Base-by-base conservation (phyloP, 1,140 invertebrate genomes). In the Drosophila grimshawi region DNA sequence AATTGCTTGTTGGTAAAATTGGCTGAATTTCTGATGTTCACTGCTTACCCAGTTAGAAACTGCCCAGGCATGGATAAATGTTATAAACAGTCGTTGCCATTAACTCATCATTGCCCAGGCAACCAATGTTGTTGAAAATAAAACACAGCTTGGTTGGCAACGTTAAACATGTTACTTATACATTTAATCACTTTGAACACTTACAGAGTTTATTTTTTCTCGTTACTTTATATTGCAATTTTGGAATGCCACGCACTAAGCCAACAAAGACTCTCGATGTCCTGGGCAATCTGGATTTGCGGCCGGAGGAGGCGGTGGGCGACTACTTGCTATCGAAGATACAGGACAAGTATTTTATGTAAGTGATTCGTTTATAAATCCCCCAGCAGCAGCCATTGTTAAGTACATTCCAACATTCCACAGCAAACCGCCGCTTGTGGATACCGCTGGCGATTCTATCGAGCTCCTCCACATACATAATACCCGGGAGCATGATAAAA, bases 261-360 rank as follows among this genome's bases (percentile, higher is more conserved):
- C 92, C 92, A 2, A 92, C 92, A 35, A 81, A 71, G 1, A 90
- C 71, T 49, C 35, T 92, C 11, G 92, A 92, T 81, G 88, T 92
- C 8, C 72, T 92, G 39, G 92, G 92, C 2, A 86, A 82, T 48
- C 70, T 92, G 70, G 92, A 92, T 46, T 43, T 92, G 46, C 78
- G 76, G 11, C 92, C 92, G 2, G 92, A 92, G 61, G 75, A 91
- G 29, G 91, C 89, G 3, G 86, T 91, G 30, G 79, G 78, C 4
- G 81, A 89, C 35, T 92, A 78, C 27, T 30, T 92, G 0, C 53
- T 75, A 52, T 92, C 92, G 0, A 91, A 91, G 73, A 51, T 60
- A 29, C 90, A 92, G 29, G 60, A 92, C 4, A 72, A 81, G 39
- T 90, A 72, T 59, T 92, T 92, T 7, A 59, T 92, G 92, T 92